Conservation (phyloP, 2,888 invertebrate genomes). For the Melipona bicolor region DNA sequence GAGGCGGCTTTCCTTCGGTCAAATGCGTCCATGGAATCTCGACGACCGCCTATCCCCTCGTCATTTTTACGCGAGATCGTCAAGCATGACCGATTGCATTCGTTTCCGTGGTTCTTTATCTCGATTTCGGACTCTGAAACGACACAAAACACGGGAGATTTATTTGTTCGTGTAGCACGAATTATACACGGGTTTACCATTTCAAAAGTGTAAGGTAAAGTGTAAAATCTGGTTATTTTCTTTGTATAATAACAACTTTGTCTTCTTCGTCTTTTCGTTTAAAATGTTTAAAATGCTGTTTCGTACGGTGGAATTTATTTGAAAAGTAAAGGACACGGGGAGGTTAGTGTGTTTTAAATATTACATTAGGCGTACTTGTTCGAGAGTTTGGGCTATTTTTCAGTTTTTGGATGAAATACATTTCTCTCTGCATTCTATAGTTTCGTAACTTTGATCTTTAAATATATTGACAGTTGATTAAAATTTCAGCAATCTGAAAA, state of each 20-base stretch:
- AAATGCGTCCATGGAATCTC: constrained; percentile 6
- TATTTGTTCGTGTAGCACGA: not conserved
- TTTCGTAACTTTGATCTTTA: too few relatives aligned
- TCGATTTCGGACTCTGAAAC: constrained; percentile 11
- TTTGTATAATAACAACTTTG: not conserved
- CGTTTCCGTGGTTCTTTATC: constrained; percentile 31
- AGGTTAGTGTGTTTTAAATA: too few relatives aligned
- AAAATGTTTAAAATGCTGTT: not conserved
- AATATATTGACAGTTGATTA: too few relatives aligned
- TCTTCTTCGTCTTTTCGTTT: not conserved
- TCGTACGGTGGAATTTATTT: too few relatives aligned
- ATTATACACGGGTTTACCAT: too few relatives aligned
- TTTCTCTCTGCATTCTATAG: too few relatives aligned
- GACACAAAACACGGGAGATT: not conserved
- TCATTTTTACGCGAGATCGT: constrained; percentile 14
- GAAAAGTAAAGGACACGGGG: too few relatives aligned
- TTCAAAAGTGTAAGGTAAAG: not conserved
- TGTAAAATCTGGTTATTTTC: not conserved
- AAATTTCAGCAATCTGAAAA: too few relatives aligned
- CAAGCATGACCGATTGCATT: constrained; percentile 16
- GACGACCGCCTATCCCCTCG: not conserved
- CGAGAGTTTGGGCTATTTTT: too few relatives aligned
- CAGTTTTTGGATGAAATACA: too few relatives aligned
- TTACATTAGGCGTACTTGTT: too few relatives aligned
- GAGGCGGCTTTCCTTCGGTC: not conserved